Evolutionary conservation across 2,888 invertebrate species (phyloP).

Genomic region (Schizaphis graminum): DNA sequence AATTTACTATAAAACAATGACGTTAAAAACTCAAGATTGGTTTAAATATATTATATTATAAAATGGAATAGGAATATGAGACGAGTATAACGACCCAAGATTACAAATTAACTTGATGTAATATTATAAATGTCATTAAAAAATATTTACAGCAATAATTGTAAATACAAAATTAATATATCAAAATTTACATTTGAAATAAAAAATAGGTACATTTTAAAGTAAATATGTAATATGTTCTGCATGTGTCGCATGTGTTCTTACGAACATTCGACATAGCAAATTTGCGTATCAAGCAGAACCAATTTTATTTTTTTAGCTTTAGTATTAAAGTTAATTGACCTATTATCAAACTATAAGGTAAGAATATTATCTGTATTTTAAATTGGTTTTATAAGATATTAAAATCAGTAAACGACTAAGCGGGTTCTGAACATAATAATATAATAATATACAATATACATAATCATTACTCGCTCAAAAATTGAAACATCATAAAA

Average conservation of each 20-base stretch:
- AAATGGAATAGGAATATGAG: neutral
- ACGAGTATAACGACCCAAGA: neutral
- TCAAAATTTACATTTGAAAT: neutral
- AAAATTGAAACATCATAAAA: neutral
- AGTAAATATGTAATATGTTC: neutral
- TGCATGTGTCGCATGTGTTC: neutral
- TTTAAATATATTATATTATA: neutral
- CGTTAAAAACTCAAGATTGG: neutral
- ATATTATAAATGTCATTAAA: neutral
- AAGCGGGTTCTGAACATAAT: neutral
- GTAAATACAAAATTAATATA: neutral
- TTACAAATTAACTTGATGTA: neutral
- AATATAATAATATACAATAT: neutral
- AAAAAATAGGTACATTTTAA: neutral
- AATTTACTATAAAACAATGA: neutral
- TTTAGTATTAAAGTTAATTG: neutral
- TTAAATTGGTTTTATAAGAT: neutral
- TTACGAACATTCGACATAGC: neutral
- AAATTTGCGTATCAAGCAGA: neutral
- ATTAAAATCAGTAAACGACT: neutral
- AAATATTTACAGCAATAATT: neutral
- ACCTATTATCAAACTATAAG: neutral
- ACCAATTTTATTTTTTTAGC: neutral
- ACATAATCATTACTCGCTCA: neutral
- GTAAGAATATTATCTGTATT: neutral